These are phyloP conservation scores for Telmatherina bonti DNA, from an alignment of 2,797 vertebrate genomes.

Conservation along the genomic window DNA sequence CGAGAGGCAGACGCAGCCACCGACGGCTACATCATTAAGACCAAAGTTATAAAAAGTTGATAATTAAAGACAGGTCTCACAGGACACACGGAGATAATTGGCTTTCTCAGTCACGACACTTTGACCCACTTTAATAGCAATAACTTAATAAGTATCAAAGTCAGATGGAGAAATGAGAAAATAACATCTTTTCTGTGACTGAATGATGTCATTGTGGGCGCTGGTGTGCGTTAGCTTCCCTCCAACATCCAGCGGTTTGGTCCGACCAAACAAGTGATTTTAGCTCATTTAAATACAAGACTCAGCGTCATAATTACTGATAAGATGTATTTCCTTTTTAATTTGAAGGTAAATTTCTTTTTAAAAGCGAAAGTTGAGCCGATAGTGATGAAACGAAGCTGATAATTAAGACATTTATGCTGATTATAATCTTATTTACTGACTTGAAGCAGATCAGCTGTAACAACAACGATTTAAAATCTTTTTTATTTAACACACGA, in stretches of 20 bases:
- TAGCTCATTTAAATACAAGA: background rate
- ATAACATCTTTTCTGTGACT: conserved; percentile 36
- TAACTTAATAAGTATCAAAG: conserved; percentile 68
- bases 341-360: conserved; percentile 10
- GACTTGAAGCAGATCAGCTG: background rate
- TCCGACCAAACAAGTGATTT: conserved; percentile 8
- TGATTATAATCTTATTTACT: background rate
- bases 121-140: conserved; percentile 75
- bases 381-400: background rate
- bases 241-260: conserved; percentile 4
- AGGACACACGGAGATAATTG: conserved; percentile 73
- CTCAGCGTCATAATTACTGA: background rate
- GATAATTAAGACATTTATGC: conserved; percentile 12
- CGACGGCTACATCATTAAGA: conserved; percentile 72
- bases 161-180: conserved; percentile 55
- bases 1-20: conserved; percentile 47
- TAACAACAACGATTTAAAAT: background rate
- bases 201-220: background rate
- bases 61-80: conserved; percentile 79
- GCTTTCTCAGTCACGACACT: conserved; percentile 68
- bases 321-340: conserved; percentile 11
- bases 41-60: conserved; percentile 80
- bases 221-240: background rate
- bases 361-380: conserved; percentile 3
- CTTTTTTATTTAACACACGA: too few species aligned